Conservation (phyloP, 2,113 vertebrate species). For the Sapajus apella region DNA sequence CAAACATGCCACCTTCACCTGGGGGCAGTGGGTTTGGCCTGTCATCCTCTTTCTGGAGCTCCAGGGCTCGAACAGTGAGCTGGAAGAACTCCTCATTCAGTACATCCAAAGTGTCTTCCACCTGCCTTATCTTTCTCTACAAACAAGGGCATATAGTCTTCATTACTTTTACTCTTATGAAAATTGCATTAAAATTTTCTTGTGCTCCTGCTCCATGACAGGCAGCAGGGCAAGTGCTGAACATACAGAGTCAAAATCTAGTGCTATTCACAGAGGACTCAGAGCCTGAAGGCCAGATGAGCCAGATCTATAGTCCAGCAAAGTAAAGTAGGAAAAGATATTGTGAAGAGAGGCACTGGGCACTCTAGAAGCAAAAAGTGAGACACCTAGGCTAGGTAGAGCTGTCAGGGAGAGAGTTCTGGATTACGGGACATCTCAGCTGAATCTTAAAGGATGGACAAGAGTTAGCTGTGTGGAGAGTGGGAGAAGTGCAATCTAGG, state of each 20-base stretch:
- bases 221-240: not conserved
- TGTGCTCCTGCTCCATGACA: not conserved
- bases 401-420: not conserved
- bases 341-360: not conserved
- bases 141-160: not conserved
- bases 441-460: not conserved
- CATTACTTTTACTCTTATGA: constrained; percentile 4
- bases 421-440: not conserved
- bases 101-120: constrained; percentile 62
- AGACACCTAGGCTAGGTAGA: not conserved
- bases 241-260: not conserved
- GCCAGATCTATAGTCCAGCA: not conserved
- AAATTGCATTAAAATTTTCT: not conserved
- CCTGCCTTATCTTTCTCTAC: constrained; percentile 62
- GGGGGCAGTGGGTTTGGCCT: not conserved
- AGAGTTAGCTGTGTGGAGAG: not conserved
- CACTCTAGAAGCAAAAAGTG: not conserved
- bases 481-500: not conserved
- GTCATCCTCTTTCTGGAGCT: constrained; percentile 15
- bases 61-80: constrained; percentile 53
- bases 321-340: not conserved
- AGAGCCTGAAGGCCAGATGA: not conserved
- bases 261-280: not conserved
- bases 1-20: not conserved
- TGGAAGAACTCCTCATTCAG: constrained; percentile 64